Base-by-base conservation (phyloP, 2,888 invertebrate species). In the Apodemia duryi region DNA sequence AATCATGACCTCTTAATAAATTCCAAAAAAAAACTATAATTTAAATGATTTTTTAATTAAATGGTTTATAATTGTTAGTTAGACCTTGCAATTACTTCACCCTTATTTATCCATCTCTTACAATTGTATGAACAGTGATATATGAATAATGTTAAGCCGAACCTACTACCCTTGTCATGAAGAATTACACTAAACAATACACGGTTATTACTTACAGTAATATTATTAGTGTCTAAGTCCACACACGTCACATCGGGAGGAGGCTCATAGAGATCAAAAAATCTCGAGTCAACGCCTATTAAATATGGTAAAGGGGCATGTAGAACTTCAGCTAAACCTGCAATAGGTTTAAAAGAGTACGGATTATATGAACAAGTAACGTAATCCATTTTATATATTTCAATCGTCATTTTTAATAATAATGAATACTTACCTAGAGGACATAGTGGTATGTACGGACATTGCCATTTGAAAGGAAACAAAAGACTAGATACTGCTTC, bases 381-480 rank as follows among this genome's bases (percentile, higher is more conserved):
- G 3, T 41, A 54, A 9, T 38, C 4, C 11, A 21, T 61, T 35
- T 35, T 5, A 35, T n/a, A n/a, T n/a, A 5, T 35, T 4, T 5
- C 35, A 35, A 43, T 28, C 9, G 21, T 21, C 21, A 21, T 35
- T 32, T 21, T 21, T 13, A 49, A 2, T 49, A 6, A 1, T 13
- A 49, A 62, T 46, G 11, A 51, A 52, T n/a, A 11, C 85, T 84
- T 83, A 94, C 97, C 97, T 82, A 99, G 93, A 11, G 99, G 99
- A 92, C 99, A 99, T 65, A 99, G 92, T 2, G 99, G 99, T 90
- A 99, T 99, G 86, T 99, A 99, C 0, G 99, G 99, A 82, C 99
- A 99, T 86, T 99, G 99, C 99, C 99, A 99, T 86, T 98, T 98
- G 86, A 99, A 99, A 0, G 99, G 99, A 85, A 99, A 99, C 74